Evolutionary conservation across 2,113 vertebrate species (phyloP).

Genomic region (Scomber colias): DNA sequence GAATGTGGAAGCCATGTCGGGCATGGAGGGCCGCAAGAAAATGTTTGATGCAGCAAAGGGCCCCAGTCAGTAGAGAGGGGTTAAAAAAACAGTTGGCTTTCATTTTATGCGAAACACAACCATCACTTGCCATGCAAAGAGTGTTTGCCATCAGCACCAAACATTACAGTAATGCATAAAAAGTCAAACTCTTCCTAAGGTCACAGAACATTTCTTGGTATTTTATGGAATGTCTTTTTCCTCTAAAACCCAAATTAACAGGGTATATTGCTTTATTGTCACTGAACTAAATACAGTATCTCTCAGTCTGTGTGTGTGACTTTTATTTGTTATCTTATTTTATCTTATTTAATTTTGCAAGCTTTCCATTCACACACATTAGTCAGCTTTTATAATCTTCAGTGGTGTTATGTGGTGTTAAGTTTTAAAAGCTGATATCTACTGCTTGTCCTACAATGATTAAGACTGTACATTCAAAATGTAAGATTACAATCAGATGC

Average conservation of each 20-base stretch:
- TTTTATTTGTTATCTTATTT: no score
- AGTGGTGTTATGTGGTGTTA: neutral
- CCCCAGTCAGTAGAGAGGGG: constrained; percentile 62
- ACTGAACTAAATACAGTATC: constrained; percentile 39
- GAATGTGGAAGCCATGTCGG: constrained; percentile 93
- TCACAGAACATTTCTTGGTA: neutral
- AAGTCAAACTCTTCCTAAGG: neutral
- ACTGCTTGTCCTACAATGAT: neutral
- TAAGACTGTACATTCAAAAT: no score
- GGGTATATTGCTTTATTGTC: constrained; percentile 5
- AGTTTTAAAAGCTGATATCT: no score
- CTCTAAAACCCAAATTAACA: neutral
- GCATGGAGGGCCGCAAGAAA: constrained; percentile 95
- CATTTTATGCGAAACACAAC: neutral
- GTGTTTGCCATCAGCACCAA: neutral
- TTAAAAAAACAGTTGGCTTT: neutral
- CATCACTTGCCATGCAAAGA: neutral
- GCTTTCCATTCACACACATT: neutral
- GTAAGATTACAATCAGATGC: no score
- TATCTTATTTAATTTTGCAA: no score
- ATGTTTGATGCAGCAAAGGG: constrained; percentile 89
- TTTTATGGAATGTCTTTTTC: neutral
- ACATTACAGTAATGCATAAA: neutral
- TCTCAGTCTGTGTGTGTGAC: neutral
- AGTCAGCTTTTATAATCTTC: neutral